Evolutionary conservation across 2,113 vertebrate genomes (phyloP).

Genomic region (Lates calcarifer): DNA sequence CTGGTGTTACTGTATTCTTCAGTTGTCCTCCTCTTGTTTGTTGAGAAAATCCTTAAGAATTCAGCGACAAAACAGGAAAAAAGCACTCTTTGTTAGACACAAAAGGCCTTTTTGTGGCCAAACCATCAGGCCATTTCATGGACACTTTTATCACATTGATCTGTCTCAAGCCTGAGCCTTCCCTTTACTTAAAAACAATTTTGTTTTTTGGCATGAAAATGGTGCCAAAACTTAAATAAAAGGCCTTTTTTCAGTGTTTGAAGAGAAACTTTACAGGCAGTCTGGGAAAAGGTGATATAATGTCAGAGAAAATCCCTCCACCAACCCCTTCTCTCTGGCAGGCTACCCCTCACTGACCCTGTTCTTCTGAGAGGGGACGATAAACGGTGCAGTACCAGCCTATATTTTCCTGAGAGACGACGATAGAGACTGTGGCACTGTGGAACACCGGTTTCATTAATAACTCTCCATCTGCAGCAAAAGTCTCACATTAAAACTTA

Average conservation of each 20-base stretch:
- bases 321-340: slow-evolving; percentile 38
- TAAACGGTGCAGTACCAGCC: slow-evolving; percentile 55
- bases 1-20: slow-evolving; percentile 36
- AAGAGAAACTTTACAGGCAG: slow-evolving; percentile 36
- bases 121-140: neutral
- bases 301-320: slow-evolving; percentile 27
- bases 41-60: slow-evolving; percentile 45
- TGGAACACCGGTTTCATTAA: slow-evolving; percentile 34
- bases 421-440: slow-evolving; percentile 41
- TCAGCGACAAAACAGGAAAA: neutral
- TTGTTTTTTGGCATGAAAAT: slow-evolving; percentile 11
- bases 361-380: slow-evolving; percentile 71
- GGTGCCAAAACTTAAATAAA: slow-evolving; percentile 14
- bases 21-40: slow-evolving; percentile 27
- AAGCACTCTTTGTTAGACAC: slow-evolving; percentile 15
- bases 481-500: slow-evolving; percentile 40
- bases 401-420: slow-evolving; percentile 46
- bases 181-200: neutral
- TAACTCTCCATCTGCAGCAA: slow-evolving; percentile 32
- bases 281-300: slow-evolving; percentile 64
- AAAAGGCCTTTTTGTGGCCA: slow-evolving; percentile 35
- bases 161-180: neutral
- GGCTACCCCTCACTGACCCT: slow-evolving; percentile 67
- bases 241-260: slow-evolving; percentile 9
- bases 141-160: slow-evolving; percentile 27